Conservation (phyloP, 2,888 invertebrate species). For the Zygaena filipendulae region DNA sequence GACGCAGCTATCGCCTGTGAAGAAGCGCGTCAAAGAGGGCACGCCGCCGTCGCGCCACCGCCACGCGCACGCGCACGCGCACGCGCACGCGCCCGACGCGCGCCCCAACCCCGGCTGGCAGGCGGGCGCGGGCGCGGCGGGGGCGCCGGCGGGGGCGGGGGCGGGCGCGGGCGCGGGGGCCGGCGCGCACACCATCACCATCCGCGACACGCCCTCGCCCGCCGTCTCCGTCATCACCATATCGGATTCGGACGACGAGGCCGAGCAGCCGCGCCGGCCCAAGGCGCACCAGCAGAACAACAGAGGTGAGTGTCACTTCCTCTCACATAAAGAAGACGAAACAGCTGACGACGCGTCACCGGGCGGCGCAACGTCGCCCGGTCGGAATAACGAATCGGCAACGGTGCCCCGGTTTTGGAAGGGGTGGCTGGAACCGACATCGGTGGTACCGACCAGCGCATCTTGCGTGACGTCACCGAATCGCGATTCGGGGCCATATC, state of each 20-base stretch:
- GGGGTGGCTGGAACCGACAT: constrained; percentile 12
- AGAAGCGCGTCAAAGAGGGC: constrained; percentile 96
- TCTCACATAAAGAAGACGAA: too few species aligned
- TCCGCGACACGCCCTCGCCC: constrained; percentile 94
- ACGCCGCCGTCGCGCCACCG: constrained; percentile 79
- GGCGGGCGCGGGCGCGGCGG: constrained; percentile 20
- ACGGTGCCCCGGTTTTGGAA: constrained; percentile 26
- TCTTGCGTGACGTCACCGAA: constrained; percentile 3
- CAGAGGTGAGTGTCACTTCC: constrained; percentile 22
- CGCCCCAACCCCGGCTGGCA: constrained; percentile 21
- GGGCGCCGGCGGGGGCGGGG: constrained; percentile 21
- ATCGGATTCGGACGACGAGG: constrained; percentile 93
- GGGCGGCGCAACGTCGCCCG: too few species aligned
- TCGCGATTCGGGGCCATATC: constrained; percentile 10
- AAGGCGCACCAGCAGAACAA: constrained; percentile 23
- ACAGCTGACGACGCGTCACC: too few species aligned
- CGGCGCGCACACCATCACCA: constrained; percentile 89
- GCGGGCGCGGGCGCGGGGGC: constrained; percentile 30
- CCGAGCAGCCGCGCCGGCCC: constrained; percentile 24
- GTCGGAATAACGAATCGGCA: constrained; percentile 16
- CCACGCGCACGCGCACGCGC: constrained; percentile 31
- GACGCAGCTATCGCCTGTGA: constrained; percentile 94
- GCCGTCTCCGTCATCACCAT: constrained; percentile 96
- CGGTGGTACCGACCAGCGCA: constrained; percentile 7
- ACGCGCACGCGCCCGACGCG: constrained; percentile 1